Evolutionary conservation across 2,888 invertebrate species (phyloP).

Genomic region (Willowsia nigromaculata): DNA sequence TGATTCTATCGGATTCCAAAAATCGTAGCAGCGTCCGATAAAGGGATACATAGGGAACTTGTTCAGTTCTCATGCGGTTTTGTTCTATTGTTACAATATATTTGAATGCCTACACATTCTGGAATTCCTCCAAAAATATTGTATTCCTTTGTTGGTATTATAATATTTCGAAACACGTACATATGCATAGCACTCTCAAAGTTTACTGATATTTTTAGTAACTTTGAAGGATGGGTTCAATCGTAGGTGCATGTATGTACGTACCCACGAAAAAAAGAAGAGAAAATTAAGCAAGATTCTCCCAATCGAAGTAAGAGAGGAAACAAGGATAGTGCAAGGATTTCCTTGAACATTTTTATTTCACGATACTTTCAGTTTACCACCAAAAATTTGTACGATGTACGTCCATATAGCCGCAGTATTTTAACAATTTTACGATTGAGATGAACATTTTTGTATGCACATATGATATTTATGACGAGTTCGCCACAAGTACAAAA

Average conservation of each 20-base stretch:
- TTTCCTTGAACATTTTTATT: neutral
- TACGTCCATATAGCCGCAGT: neutral
- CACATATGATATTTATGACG: slow-evolving; percentile 27
- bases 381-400: neutral
- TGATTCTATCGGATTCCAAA: neutral
- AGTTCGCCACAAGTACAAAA: neutral
- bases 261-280: neutral
- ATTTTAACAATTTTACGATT: slow-evolving; percentile 33
- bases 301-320: neutral
- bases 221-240: neutral
- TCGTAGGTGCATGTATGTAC: neutral
- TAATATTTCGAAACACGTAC: slow-evolving; percentile 44
- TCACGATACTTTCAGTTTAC: neutral
- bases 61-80: neutral
- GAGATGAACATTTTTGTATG: neutral
- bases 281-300: neutral
- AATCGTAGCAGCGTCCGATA: neutral
- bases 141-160: neutral
- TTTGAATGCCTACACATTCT: neutral
- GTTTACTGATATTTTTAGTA: slow-evolving; percentile 6
- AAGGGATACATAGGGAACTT: neutral
- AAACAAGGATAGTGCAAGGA: neutral
- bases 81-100: neutral
- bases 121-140: neutral
- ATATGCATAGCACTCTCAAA: neutral